Evolutionary conservation across 2,797 vertebrate species (phyloP).

Genomic region (Apodemus agrarius): DNA sequence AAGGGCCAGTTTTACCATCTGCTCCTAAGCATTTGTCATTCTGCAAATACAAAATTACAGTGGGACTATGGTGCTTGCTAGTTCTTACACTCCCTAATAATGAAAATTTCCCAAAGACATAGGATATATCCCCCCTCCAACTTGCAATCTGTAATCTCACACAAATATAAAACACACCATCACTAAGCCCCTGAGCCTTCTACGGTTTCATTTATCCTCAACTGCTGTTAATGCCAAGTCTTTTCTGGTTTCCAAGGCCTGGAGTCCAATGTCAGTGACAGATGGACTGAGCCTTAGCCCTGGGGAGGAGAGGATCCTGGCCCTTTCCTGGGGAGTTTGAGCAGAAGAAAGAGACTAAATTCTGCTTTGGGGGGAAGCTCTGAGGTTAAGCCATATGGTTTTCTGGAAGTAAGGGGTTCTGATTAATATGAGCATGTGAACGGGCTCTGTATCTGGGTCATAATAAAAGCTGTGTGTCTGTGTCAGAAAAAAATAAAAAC

Average conservation of each 20-base stretch:
- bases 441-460: conserved; percentile 74
- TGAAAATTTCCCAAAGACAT: conserved; percentile 10
- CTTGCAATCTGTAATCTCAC: conserved; percentile 31
- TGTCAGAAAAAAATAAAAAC: conserved; percentile 36
- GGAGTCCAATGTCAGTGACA: conserved; percentile 76
- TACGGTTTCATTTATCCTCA: conserved; percentile 65
- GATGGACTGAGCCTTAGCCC: conserved; percentile 76
- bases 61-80: background rate
- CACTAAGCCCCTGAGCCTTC: background rate
- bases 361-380: conserved; percentile 69
- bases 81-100: conserved; percentile 25
- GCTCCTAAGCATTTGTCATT: conserved; percentile 56
- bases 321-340: conserved; percentile 65
- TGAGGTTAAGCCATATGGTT: conserved; percentile 77
- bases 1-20: conserved; percentile 66
- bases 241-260: conserved; percentile 68
- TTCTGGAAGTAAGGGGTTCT: conserved; percentile 68
- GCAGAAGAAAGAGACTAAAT: conserved; percentile 71
- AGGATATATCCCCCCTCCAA: background rate
- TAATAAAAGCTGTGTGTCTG: conserved; percentile 62
- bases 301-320: conserved; percentile 70
- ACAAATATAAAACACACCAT: conserved; percentile 52
- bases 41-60: conserved; percentile 50
- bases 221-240: conserved; percentile 60
- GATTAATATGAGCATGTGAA: conserved; percentile 62